These are phyloP conservation scores for Rhea pennata DNA, from an alignment of 2,113 vertebrate species.

Conservation along the genomic window DNA sequence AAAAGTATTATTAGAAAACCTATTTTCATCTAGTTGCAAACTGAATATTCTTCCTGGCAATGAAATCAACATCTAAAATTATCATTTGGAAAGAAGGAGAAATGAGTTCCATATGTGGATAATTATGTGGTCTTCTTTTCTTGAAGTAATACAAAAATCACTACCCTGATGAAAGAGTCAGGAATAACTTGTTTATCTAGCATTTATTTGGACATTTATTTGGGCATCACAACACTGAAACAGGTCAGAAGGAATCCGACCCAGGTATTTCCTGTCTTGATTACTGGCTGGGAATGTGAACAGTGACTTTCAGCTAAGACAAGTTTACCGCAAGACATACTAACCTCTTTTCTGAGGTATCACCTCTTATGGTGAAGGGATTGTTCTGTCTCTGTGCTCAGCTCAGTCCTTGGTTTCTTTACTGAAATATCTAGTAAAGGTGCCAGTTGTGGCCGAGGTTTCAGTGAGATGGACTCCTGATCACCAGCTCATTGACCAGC, in stretches of 20 bases:
- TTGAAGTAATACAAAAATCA: slow-evolving; percentile 41
- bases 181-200: slow-evolving; percentile 60
- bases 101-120: slow-evolving; percentile 35
- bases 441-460: slow-evolving; percentile 49
- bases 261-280: slow-evolving; percentile 21
- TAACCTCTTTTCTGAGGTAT: neutral
- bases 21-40: neutral
- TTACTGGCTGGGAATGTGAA: neutral
- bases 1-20: slow-evolving; percentile 19
- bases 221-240: slow-evolving; percentile 3
- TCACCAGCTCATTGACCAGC: slow-evolving; percentile 26
- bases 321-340: neutral
- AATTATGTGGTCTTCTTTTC: slow-evolving; percentile 32
- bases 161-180: slow-evolving; percentile 14
- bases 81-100: neutral
- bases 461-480: slow-evolving; percentile 34
- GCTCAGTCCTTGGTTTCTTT: neutral
- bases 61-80: slow-evolving; percentile 36
- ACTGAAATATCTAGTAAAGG: neutral
- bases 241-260: slow-evolving; percentile 1
- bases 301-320: neutral
- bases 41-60: slow-evolving; percentile 12
- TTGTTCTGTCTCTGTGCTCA: neutral
- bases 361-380: neutral
- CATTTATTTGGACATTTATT: slow-evolving; percentile 27